These are phyloP conservation scores for Polyodon spathula DNA, from an alignment of 2,113 vertebrate species.

Conservation along the genomic window DNA sequence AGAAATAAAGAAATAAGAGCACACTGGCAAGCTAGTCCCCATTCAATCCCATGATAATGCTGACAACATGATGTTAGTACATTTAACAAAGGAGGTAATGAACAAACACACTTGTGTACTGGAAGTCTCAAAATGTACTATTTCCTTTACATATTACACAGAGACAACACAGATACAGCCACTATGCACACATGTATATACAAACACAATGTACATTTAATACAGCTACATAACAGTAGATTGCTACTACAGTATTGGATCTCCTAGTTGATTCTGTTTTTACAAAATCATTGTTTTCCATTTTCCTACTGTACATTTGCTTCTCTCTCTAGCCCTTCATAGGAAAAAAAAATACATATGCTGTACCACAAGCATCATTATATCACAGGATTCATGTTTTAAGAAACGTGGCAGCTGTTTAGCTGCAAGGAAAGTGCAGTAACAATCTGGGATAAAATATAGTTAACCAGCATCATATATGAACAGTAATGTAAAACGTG, in stretches of 20 bases:
- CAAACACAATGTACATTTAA: constrained; percentile 2
- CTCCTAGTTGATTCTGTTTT: neutral
- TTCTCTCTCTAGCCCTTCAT: too few species aligned
- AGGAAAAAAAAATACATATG: too few species aligned
- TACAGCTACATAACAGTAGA: neutral
- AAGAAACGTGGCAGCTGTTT: too few species aligned
- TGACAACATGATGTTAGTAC: constrained; percentile 9
- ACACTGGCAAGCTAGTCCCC: constrained; percentile 21
- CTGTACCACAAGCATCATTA: too few species aligned
- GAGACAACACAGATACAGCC: constrained; percentile 3
- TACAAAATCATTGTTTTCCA: neutral
- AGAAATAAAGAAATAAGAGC: too few species aligned
- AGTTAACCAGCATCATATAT: too few species aligned
- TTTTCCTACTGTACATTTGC: too few species aligned
- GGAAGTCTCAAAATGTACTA: constrained; percentile 18
- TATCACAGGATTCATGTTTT: too few species aligned
- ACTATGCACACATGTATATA: constrained; percentile 9
- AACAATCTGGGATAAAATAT: too few species aligned
- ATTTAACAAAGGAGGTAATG: constrained; percentile 2
- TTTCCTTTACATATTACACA: constrained; percentile 19
- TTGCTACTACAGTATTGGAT: neutral
- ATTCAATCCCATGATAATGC: constrained; percentile 1
- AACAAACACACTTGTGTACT: constrained; percentile 10
- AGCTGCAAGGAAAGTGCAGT: too few species aligned
- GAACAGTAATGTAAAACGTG: too few species aligned